Evolutionary conservation across 2,888 invertebrate genomes (phyloP).

Genomic region (Watsonalla cultraria): DNA sequence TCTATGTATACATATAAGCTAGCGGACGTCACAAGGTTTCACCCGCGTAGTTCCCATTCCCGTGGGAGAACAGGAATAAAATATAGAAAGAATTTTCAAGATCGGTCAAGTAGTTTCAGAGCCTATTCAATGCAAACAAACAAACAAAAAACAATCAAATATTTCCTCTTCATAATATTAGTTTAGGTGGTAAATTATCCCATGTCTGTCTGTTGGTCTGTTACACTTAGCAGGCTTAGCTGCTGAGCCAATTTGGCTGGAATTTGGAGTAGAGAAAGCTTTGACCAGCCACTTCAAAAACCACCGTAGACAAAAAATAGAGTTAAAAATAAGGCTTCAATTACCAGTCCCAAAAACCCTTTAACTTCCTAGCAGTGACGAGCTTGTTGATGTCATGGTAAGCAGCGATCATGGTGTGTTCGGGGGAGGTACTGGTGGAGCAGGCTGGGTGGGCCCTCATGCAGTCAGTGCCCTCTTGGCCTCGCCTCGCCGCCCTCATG

Average conservation of each 20-base stretch:
- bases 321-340: background rate
- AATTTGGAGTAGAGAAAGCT: background rate
- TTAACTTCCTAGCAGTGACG: conserved; percentile 86
- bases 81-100: too few species aligned
- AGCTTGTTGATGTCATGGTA: conserved; percentile 93
- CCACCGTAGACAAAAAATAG: background rate
- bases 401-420: conserved; percentile 91
- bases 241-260: background rate
- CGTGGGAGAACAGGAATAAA: too few species aligned
- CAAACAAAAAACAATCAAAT: too few species aligned
- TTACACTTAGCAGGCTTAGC: too few species aligned
- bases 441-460: conserved; percentile 82
- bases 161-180: too few species aligned
- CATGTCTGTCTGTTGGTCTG: too few species aligned
- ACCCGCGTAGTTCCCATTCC: too few species aligned
- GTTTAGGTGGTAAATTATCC: too few species aligned
- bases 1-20: too few species aligned
- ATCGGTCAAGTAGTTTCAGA: too few species aligned
- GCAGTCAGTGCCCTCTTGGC: conserved; percentile 89
- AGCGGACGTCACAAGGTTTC: too few species aligned
- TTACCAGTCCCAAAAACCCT: background rate
- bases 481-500: conserved; percentile 92
- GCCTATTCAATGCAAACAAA: too few species aligned
- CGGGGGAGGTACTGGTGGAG: conserved; percentile 79
- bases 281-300: background rate